These are phyloP conservation scores for Epizoanthus illoricatus DNA, from an alignment of 92 coral and sea anemone genomes.

Conservation along the genomic window DNA sequence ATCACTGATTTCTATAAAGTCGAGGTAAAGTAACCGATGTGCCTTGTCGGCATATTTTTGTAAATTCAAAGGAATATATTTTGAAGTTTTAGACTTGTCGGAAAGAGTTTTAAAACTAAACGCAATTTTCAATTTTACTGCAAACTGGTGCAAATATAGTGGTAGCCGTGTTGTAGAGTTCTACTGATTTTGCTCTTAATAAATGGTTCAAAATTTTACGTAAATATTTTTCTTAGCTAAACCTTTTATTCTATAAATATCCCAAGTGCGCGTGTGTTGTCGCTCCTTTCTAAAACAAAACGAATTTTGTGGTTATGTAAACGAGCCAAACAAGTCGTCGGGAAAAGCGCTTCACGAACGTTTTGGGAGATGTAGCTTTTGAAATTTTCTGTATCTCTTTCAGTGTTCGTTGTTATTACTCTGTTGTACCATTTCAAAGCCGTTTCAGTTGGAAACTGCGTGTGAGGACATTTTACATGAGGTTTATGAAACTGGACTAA, in stretches of 20 bases:
- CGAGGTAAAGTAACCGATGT: too few species aligned
- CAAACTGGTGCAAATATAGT: too few species aligned
- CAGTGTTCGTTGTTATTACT: background rate
- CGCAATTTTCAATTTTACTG: too few species aligned
- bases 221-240: background rate
- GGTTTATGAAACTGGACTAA: background rate
- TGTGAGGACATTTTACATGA: background rate
- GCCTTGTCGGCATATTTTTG: too few species aligned
- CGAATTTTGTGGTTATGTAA: background rate
- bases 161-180: too few species aligned
- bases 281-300: background rate
- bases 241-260: background rate
- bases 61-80: too few species aligned
- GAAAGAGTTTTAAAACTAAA: too few species aligned
- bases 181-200: too few species aligned
- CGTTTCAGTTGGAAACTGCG: background rate
- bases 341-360: background rate
- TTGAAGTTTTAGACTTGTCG: too few species aligned
- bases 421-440: slow-evolving; percentile 12
- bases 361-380: too few species aligned
- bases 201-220: background rate
- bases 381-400: background rate
- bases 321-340: background rate
- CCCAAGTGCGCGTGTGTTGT: background rate
- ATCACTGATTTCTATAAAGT: too few species aligned